These are phyloP conservation scores for Philaethria dido DNA, from an alignment of 2,888 invertebrate genomes.

Conservation along the genomic window DNA sequence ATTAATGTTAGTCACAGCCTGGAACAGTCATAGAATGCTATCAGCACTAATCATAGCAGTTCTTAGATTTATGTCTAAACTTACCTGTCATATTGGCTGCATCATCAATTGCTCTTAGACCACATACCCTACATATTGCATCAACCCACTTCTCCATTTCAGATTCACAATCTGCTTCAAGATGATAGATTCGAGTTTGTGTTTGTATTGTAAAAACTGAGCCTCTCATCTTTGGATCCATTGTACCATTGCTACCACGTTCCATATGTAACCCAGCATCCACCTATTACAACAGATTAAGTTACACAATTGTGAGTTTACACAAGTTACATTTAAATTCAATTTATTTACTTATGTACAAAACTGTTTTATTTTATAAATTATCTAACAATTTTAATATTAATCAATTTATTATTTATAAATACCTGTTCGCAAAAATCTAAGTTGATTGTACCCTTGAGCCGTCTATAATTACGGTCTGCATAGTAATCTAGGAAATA, in stretches of 20 bases:
- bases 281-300: slow-evolving; percentile 76
- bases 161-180: slow-evolving; percentile 95
- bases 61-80: not conserved
- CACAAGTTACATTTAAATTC: not conserved
- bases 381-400: slow-evolving; percentile 22
- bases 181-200: slow-evolving; percentile 94
- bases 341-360: not conserved
- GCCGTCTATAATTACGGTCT: slow-evolving; percentile 92
- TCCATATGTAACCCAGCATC: slow-evolving; percentile 94
- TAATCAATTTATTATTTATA: slow-evolving; percentile 32
- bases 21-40: not conserved
- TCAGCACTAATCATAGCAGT: not conserved
- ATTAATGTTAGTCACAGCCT: not conserved
- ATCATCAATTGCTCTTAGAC: slow-evolving; percentile 89
- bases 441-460: slow-evolving; percentile 95
- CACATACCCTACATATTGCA: slow-evolving; percentile 96
- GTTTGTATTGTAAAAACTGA: slow-evolving; percentile 95
- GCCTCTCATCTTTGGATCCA: slow-evolving; percentile 82
- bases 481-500: slow-evolving; percentile 97
- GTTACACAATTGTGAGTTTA: not conserved
- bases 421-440: slow-evolving; percentile 97
- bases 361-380: not conserved
- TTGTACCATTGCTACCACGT: slow-evolving; percentile 90
- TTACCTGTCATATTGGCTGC: slow-evolving; percentile 63
- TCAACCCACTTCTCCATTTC: slow-evolving; percentile 99